Base-by-base conservation (phyloP, 2,888 invertebrate genomes). In the Eilema caniola region DNA sequence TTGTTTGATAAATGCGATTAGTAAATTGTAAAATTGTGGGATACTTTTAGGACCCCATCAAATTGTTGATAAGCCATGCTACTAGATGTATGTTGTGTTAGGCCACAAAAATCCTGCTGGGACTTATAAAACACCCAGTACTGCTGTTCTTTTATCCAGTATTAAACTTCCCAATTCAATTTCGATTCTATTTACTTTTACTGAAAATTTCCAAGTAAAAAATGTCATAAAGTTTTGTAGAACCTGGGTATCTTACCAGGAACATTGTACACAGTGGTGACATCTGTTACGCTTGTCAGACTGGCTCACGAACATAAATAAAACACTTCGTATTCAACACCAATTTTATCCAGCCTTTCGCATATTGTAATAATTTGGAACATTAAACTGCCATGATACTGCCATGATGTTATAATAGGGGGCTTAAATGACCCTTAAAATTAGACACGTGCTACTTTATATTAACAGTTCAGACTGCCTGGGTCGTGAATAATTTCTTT, bases 401-500 rank as follows among this genome's bases (percentile, higher is more conserved):
- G 56, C 61, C 73, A 72, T 41, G 76, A 66, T 75, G 25, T 56
- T 67, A 57, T 72, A 78, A 84, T 88, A 88, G 85, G 83, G 83
- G 85, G 77, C 80, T 81, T 70, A 76, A 79, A 78, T 76, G 75
- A 81, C 77, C 82, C 81, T 74, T 74, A 73, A 83, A 87, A 85
- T 86, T 81, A 83, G 78, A 62, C 66, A 67, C 68, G 47, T 62
- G 70, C 31, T 71, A 57, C 24, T 67, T 67, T 72, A 71, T 70
- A 56, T 37, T 10, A 85, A 84, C 76, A 81, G 79, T 83, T 85
- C 84, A 85, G 83, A 84, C 83, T 86, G 80, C 68, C 78, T 70
- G 71, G 74, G 70, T 72, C 78, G 82, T 80, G 80, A 86, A 89
- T 92, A 90, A 91, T 92, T 89, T 90, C 88, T 90, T 92, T 91